These are phyloP conservation scores for Dicycla oo DNA, from an alignment of 2,888 invertebrate species.

Conservation along the genomic window DNA sequence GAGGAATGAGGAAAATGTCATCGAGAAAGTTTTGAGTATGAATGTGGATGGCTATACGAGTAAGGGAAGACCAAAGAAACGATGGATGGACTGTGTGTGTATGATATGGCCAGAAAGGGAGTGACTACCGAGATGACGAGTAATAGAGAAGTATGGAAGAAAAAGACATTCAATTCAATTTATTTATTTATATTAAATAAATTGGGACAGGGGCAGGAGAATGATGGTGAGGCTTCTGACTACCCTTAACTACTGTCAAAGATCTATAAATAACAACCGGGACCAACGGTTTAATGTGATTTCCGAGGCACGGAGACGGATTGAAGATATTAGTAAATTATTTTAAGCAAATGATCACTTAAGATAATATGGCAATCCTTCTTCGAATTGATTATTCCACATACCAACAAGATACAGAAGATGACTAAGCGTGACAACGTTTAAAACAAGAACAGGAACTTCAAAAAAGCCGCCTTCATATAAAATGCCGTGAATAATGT, in stretches of 20 bases:
- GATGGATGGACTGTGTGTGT: too few species aligned
- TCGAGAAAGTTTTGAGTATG: too few species aligned
- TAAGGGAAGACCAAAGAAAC: too few species aligned
- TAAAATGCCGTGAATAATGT: conserved; percentile 37
- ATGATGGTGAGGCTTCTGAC: background rate
- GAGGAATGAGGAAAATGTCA: too few species aligned
- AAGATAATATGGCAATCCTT: conserved; percentile 22
- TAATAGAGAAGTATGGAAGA: too few species aligned
- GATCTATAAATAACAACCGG: background rate
- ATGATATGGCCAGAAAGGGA: too few species aligned
- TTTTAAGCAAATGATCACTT: conserved; percentile 11
- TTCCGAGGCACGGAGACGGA: background rate
- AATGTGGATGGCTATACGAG: too few species aligned
- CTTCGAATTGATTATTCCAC: conserved; percentile 18
- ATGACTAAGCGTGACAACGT: conserved; percentile 30
- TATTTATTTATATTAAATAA: too few species aligned
- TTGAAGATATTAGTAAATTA: conserved; percentile 14
- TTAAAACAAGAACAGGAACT: conserved; percentile 20
- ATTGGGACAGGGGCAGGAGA: too few species aligned
- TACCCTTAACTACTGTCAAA: background rate
- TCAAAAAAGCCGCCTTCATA: conserved; percentile 46
- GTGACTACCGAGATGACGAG: too few species aligned
- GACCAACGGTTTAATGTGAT: background rate
- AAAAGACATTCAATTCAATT: too few species aligned
- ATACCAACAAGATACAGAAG: conserved; percentile 18